A percentile compares a stretch with the other conserved stretches of the same genome.
These are phyloP conservation scores for Leptestheria dahalacensis DNA, from an alignment of 1,140 invertebrate species.

Conservation along the genomic window DNA sequence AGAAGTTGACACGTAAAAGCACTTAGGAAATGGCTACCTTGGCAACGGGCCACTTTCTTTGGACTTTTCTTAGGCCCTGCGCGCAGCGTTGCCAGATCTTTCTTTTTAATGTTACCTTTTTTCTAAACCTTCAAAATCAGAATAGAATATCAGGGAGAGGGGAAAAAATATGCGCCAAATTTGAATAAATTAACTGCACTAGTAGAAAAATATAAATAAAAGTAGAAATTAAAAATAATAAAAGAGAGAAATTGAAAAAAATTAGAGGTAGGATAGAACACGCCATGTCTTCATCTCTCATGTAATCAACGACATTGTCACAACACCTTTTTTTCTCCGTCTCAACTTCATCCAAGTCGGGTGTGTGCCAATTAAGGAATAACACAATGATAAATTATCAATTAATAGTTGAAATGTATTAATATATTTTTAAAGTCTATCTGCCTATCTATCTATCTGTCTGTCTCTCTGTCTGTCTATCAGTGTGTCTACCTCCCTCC, in stretches of 20 bases:
- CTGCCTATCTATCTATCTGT: too few species aligned
- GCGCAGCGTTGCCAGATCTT: not conserved
- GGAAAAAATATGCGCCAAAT: not conserved
- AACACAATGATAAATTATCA: not conserved
- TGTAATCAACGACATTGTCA: not conserved
- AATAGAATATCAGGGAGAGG: not conserved
- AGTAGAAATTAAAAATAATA: not conserved
- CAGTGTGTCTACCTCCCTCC: too few species aligned
- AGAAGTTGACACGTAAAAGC: conserved; percentile 12
- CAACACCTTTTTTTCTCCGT: too few species aligned
- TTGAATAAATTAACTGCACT: not conserved
- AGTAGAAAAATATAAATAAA: too few species aligned
- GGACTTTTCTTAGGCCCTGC: not conserved
- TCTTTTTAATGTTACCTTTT: not conserved
- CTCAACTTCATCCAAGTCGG: not conserved
- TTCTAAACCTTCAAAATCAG: not conserved
- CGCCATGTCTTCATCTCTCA: not conserved
- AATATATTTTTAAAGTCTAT: too few species aligned
- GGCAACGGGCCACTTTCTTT: not conserved
- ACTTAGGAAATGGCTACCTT: conserved; percentile 6
- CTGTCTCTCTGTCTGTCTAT: too few species aligned
- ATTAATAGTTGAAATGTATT: not conserved
- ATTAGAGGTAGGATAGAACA: not conserved
- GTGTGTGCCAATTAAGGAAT: not conserved
- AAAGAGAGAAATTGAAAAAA: too few species aligned